Evolutionary conservation across 1,140 invertebrate genomes (phyloP).

Genomic region (Chlorops oryzae): DNA sequence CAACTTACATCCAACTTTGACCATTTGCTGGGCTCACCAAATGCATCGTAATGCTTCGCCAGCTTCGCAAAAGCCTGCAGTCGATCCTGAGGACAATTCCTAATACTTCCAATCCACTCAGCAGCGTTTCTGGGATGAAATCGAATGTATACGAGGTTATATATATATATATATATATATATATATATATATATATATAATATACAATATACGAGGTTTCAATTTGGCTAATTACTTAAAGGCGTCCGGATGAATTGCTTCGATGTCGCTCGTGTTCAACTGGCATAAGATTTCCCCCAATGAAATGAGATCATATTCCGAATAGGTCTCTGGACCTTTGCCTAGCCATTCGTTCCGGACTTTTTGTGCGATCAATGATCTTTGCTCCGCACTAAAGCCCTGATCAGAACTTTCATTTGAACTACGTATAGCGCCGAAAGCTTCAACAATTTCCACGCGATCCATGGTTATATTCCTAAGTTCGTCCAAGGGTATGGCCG

Average conservation of each 20-base stretch:
- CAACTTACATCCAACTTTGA: constrained; percentile 17
- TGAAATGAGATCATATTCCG: constrained; percentile 15
- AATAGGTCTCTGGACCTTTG: constrained; percentile 16
- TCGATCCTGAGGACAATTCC: constrained; percentile 12
- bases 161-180: not conserved
- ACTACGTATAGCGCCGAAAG: constrained; percentile 10
- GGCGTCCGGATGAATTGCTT: constrained; percentile 13
- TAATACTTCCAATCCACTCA: constrained; percentile 12
- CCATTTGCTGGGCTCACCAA: constrained; percentile 13
- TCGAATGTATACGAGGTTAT: not conserved
- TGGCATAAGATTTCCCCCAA: constrained; percentile 19
- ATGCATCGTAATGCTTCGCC: constrained; percentile 7
- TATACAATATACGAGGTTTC: not conserved
- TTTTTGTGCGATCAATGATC: constrained; percentile 15
- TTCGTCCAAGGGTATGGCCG: constrained; percentile 10
- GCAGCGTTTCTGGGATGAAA: constrained; percentile 11
- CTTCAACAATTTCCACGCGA: constrained; percentile 13
- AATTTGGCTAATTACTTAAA: constrained; percentile 10
- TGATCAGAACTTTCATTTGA: not conserved
- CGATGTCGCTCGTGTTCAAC: constrained; percentile 15
- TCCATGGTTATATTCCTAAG: constrained; percentile 16
- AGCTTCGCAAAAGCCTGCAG: constrained; percentile 12
- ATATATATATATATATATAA: too few relatives aligned
- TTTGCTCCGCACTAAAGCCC: constrained; percentile 13
- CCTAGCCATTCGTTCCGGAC: constrained; percentile 15